Base-by-base conservation (phyloP, 2,888 invertebrate genomes). In the Netelia melanura region DNA sequence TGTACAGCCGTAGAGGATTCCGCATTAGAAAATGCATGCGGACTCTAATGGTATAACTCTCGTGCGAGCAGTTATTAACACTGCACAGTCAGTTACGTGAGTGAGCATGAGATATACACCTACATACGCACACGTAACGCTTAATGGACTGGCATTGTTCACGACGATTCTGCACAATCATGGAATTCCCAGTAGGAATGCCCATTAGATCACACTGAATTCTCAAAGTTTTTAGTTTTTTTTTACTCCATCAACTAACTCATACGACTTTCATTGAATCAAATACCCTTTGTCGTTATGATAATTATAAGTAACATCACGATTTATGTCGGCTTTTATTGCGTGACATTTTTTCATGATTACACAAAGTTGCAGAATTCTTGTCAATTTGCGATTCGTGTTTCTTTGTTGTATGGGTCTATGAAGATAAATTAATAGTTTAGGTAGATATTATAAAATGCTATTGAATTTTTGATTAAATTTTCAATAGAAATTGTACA, bases 71-170 rank as follows among this genome's bases (percentile, higher is more conserved):
- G 14, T 58, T 58, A 58, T 58, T 17, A 21, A 58, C 17, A 21
- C 58, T 11, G 25, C 10, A 30, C 9, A 6, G n/a, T 25, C 23
- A 62, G 25, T 30, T 30, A 30, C 38, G 30, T 38, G 64, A 56
- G 54, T 43, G 48, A 48, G 48, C 48, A 14, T 48, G 10, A 14
- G 48, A 14, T 14, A 48, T 14, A 56, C 52, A 54, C 38, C 5
- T 38, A 38, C 6, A 38, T 6, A 38, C 38, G 6, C 38, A 38
- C 38, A 38, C 38, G 38, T 38, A 78, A n/a, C 14, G 5, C 56
- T 17, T 64, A 75, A 78, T 72, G 48, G 67, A 78, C 72, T 43
- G 56, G 23, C 78, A 83, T 83, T 83, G 77, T 78, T 78, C 71
- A 43, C 52, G 21, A 62, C 62, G 48, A 83, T 72, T 67, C 61